Conservation (phyloP, 2,797 vertebrate genomes). For the Choloepus didactylus region DNA sequence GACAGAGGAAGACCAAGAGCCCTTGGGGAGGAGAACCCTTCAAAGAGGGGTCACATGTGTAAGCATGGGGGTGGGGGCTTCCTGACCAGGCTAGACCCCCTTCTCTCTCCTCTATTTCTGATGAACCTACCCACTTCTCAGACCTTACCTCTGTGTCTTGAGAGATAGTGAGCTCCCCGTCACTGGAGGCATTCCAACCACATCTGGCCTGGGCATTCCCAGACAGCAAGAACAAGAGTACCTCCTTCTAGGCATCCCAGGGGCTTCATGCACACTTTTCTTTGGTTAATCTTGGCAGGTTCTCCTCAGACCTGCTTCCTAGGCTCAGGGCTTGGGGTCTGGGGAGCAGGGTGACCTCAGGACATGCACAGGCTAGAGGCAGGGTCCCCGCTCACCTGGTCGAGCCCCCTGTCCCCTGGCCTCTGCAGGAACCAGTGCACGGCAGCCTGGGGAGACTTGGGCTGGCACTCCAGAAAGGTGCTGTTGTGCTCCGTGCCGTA, state of each 20-base stretch:
- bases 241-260: not conserved
- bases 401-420: slow-evolving; percentile 87
- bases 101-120: not conserved
- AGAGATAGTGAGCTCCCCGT: not conserved
- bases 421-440: slow-evolving; percentile 94
- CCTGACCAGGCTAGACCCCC: not conserved
- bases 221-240: not conserved
- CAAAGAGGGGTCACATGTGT: not conserved
- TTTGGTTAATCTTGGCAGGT: not conserved
- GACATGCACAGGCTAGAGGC: not conserved
- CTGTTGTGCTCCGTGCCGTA: slow-evolving; percentile 96
- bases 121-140: not conserved
- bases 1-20: not conserved
- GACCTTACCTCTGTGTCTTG: not conserved
- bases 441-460: slow-evolving; percentile 93
- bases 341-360: not conserved
- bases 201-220: not conserved
- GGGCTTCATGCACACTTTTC: not conserved
- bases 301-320: not conserved
- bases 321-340: not conserved
- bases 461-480: slow-evolving; percentile 96
- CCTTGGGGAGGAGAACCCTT: not conserved
- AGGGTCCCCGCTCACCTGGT: slow-evolving; percentile 90
- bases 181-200: not conserved
- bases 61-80: not conserved